A percentile compares a stretch with the other conserved stretches of the same genome.
These are phyloP conservation scores for Drosophila ohnishii DNA, from an alignment of 1,140 invertebrate genomes.

Conservation along the genomic window DNA sequence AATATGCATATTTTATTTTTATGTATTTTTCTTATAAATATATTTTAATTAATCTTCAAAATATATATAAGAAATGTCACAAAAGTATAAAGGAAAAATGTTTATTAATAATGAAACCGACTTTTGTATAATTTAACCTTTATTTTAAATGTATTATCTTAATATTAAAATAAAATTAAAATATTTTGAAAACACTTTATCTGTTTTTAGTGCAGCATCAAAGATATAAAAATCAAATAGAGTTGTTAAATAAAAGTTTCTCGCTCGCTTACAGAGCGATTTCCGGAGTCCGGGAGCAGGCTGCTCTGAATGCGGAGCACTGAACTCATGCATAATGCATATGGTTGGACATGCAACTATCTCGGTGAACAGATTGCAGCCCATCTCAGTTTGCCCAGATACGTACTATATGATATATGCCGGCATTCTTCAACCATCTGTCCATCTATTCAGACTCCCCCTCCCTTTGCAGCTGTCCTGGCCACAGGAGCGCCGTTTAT, in stretches of 20 bases:
- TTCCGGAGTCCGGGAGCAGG: constrained; percentile 1
- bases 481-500: constrained; percentile 29
- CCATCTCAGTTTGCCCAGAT: constrained; percentile 41
- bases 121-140: too few relatives aligned
- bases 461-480: constrained; percentile 8
- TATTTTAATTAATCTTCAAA: background rate
- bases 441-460: background rate
- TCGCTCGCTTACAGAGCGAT: constrained; percentile 48
- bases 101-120: too few relatives aligned
- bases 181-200: background rate
- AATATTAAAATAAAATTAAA: too few relatives aligned
- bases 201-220: constrained; percentile 9
- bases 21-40: too few relatives aligned
- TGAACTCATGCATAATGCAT: constrained; percentile 73
- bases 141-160: too few relatives aligned
- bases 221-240: constrained; percentile 42
- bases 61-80: too few relatives aligned
- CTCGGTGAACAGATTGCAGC: constrained; percentile 57
- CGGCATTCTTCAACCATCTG: constrained; percentile 22
- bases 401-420: constrained; percentile 16
- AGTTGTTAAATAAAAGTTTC: constrained; percentile 58
- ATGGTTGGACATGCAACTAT: constrained; percentile 53
- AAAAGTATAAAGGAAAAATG: too few relatives aligned
- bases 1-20: background rate
- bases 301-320: constrained; percentile 41